Base-by-base conservation (phyloP, 2,888 invertebrate species). In the Epiperipatus broadwayi region DNA sequence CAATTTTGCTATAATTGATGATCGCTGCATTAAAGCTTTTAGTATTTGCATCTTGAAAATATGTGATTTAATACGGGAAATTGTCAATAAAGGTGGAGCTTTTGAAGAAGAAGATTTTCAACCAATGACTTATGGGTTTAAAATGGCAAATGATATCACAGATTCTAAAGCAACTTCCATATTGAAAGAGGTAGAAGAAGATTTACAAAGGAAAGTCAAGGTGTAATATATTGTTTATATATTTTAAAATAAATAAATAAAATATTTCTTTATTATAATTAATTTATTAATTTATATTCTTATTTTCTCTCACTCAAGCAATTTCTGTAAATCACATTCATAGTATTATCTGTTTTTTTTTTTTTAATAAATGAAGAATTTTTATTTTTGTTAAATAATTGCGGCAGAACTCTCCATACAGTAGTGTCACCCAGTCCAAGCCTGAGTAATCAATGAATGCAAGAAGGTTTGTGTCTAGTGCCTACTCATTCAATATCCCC, bases 101-200 rank as follows among this genome's bases (percentile, higher is more conserved):
- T 52, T 46, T 45, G 84, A 85, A 62, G 84, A 93, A 61, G 95
- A 95, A 64, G 93, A 95, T 56, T 93, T 93, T 56, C 87, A 93
- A 58, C 75, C 84, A 18, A 76, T 84, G 61, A 75, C 78, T 32
- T 91, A 89, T 54, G 84, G 85, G 30, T 85, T 87, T 58, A 71
- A 76, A 53, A 65, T 84, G 48, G 76, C 74, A 32, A 73, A 75
- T 22, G 81, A 85, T 55, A 71, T 84, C 37, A 75, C 76, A 2
- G 80, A 85, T 49, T 71, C 73, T 41, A 73, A 78, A 55, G 77
- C 78, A 39, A 70, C 78, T 35, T 72, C 77, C 0, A 73, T 81
- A 71, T 63, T 93, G 36, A 69, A 79, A 49, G 84, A 89, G 58
- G 78, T 83, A 19, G 93, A 93, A 55, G 91, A 91, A 51, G 87